Percentiles rank a stretch among this genome's conserved stretches.
phyloP scores from a whole-genome alignment of 2,797 vertebrate species.

The Euphonia xanthogaster region DNA sequence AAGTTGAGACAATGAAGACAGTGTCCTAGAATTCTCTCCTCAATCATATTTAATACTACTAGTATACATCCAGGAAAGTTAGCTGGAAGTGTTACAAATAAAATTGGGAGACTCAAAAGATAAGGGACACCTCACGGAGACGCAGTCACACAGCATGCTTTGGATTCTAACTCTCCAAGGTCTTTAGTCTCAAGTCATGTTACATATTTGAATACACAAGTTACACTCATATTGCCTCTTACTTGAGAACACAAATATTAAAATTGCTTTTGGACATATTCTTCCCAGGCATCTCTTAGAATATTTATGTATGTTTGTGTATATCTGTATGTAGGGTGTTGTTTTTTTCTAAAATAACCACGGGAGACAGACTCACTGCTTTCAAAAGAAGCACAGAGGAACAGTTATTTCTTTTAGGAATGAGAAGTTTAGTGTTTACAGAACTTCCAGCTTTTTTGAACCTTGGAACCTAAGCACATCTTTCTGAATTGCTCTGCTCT shows the following conservation, averaged over 20 bases:
- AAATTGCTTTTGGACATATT: not conserved
- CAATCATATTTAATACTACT: not conserved
- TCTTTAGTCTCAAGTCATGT: not conserved
- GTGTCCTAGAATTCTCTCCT: not conserved
- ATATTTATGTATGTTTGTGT: not conserved
- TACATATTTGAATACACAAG: not conserved
- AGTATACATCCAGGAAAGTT: not conserved
- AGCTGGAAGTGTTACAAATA: not conserved
- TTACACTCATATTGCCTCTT: not conserved
- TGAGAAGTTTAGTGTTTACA: not conserved
- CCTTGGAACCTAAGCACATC: fast-evolving
- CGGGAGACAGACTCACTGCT: not conserved
- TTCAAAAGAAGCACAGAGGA: not conserved
- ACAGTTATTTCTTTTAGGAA: not conserved
- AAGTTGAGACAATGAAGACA: not conserved
- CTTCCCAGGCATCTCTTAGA: not conserved
- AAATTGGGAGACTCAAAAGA: not conserved
- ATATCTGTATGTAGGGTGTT: not conserved
- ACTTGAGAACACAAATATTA: not conserved
- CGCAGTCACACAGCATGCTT: not conserved
- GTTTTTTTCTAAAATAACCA: not conserved
- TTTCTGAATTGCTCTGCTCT: not conserved
- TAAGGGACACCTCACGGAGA: not conserved
- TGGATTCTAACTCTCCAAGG: not conserved
- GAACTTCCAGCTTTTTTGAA: not conserved